Percentiles rank a stretch among this genome's conserved stretches.
These are phyloP conservation scores for Brachionus koreanus DNA, from an alignment of 1,140 invertebrate genomes.

Conservation along the genomic window DNA sequence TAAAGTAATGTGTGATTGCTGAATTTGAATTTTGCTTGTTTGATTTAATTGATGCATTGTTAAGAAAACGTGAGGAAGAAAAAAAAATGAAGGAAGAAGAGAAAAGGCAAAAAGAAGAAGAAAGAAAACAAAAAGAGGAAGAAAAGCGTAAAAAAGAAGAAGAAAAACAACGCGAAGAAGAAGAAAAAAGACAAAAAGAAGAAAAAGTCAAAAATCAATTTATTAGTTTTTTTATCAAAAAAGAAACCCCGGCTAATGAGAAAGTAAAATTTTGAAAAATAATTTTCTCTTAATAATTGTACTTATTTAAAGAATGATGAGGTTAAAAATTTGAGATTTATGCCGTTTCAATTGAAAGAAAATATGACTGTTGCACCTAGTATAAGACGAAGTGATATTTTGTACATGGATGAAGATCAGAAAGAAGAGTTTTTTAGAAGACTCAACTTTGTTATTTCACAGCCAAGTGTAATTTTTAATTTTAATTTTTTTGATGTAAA, in stretches of 20 bases:
- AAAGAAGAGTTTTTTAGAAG: conserved; percentile 4
- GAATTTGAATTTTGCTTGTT: neutral
- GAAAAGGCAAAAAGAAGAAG: conserved; percentile 20
- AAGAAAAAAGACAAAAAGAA: conserved; percentile 33
- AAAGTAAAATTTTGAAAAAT: neutral
- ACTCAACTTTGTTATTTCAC: neutral
- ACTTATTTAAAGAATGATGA: neutral
- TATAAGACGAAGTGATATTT: neutral
- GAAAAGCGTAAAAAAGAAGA: conserved; percentile 41
- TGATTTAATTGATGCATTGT: neutral
- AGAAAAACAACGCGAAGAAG: conserved; percentile 24
- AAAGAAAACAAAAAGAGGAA: conserved; percentile 39
- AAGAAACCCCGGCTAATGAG: conserved; percentile 6
- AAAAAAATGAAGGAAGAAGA: neutral
- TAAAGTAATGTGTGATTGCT: neutral
- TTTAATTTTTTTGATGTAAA: neutral
- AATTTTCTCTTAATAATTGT: neutral
- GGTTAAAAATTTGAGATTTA: conserved; percentile 7
- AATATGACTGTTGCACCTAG: conserved; percentile 7
- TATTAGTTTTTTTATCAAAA: conserved; percentile 42
- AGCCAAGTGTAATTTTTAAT: neutral
- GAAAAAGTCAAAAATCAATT: conserved; percentile 28
- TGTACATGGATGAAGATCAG: neutral
- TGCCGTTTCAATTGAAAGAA: conserved; percentile 41
- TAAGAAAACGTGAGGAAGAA: conserved; percentile 43